Percentiles rank a stretch among this genome's conserved stretches.
Evolutionary conservation across 2,888 invertebrate genomes (phyloP).

Genomic region (Aleiodes leptofemur): DNA sequence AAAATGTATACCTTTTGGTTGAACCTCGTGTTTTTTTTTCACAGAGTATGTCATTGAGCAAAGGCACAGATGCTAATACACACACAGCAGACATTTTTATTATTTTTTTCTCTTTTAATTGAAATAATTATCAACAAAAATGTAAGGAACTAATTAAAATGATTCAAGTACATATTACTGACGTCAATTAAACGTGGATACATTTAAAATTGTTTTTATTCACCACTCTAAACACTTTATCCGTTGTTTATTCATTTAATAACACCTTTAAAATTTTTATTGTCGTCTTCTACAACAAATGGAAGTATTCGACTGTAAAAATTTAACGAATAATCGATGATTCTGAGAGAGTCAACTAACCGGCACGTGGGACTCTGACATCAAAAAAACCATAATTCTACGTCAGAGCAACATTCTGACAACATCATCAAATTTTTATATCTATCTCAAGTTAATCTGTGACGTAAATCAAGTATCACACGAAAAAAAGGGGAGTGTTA

Average conservation of each 20-base stretch:
- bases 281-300: not conserved
- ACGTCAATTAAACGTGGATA: slow-evolving; percentile 8
- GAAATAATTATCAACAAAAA: slow-evolving; percentile 8
- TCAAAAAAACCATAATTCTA: slow-evolving; percentile 3
- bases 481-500: not conserved
- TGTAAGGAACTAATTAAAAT: slow-evolving; percentile 4
- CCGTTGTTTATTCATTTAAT: too few species aligned
- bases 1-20: not conserved
- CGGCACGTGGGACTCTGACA: not conserved
- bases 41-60: slow-evolving; percentile 5
- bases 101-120: slow-evolving; percentile 1
- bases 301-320: slow-evolving; percentile 9
- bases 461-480: slow-evolving; percentile 1
- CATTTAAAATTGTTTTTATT: not conserved
- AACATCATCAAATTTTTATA: not conserved
- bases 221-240: not conserved
- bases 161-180: slow-evolving; percentile 12
- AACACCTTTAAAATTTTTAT: too few species aligned
- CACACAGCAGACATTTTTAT: not conserved
- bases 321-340: not conserved
- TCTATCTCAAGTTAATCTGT: slow-evolving; percentile 10
- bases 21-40: not conserved
- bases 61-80: slow-evolving; percentile 9
- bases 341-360: not conserved
- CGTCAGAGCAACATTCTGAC: not conserved